These are phyloP conservation scores for Cheumatopsyche charites DNA, from an alignment of 1,140 invertebrate species.

Conservation along the genomic window DNA sequence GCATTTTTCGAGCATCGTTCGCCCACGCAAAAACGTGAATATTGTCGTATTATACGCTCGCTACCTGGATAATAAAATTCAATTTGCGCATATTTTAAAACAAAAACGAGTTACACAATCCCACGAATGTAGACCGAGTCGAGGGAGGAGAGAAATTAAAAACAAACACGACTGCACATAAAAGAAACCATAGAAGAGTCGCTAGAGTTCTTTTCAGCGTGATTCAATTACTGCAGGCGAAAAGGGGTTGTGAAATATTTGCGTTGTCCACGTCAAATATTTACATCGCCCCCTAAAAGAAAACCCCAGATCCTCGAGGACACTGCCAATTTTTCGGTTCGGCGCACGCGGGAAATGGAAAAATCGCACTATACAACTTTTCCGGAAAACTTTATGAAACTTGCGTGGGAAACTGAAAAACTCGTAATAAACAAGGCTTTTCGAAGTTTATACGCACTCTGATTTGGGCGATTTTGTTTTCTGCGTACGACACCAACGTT, in stretches of 20 bases:
- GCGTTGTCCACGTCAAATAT: background rate
- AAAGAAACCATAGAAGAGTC: too few relatives aligned
- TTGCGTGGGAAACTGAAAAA: background rate
- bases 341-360: background rate
- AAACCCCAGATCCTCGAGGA: background rate
- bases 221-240: too few relatives aligned
- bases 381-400: constrained; percentile 5
- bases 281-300: background rate
- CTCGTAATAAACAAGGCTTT: background rate
- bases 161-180: too few relatives aligned
- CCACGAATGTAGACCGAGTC: too few relatives aligned
- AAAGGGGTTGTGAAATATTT: too few relatives aligned
- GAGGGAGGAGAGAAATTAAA: too few relatives aligned
- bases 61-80: constrained; percentile 7
- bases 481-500: too few relatives aligned
- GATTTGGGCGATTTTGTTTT: too few relatives aligned
- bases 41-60: constrained; percentile 1
- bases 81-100: constrained; percentile 17
- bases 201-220: too few relatives aligned
- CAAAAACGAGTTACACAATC: background rate
- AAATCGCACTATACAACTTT: background rate
- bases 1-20: background rate
- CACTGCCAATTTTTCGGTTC: constrained; percentile 7
- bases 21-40: background rate
- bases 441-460: background rate